These are phyloP conservation scores for Elanus axillaris DNA, from an alignment of 2,113 vertebrate species.

Conservation along the genomic window DNA sequence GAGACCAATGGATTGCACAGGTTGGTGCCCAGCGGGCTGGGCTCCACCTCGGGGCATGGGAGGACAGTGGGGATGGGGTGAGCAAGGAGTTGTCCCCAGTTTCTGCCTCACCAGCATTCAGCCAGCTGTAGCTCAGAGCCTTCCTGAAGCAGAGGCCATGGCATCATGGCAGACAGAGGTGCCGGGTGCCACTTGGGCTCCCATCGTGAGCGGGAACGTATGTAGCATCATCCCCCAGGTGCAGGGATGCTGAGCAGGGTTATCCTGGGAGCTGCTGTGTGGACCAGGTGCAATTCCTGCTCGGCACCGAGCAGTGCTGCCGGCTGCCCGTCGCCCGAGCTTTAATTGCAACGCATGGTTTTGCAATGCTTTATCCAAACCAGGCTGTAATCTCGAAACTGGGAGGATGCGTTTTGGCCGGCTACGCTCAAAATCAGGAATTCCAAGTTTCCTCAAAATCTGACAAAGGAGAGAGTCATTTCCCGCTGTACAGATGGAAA, in stretches of 20 bases:
- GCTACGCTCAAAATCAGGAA: conserved; percentile 33
- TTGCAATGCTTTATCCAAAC: conserved; percentile 24
- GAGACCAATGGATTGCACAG: background rate
- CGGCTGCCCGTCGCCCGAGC: background rate
- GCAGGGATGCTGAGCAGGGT: background rate
- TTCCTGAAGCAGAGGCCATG: background rate
- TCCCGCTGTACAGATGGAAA: conserved; percentile 62
- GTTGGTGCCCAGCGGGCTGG: background rate
- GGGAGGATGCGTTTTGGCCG: conserved; percentile 11
- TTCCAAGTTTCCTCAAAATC: conserved; percentile 60
- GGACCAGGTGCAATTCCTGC: conserved; percentile 38
- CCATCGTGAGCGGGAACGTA: fast-evolving
- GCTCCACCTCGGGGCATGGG: fast-evolving
- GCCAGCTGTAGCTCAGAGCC: background rate
- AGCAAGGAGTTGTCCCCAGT: fast-evolving
- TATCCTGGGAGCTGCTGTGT: background rate
- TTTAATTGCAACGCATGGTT: background rate
- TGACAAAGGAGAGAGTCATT: conserved; percentile 50
- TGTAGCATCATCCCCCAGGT: fast-evolving
- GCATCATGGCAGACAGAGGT: fast-evolving
- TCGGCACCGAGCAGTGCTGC: background rate
- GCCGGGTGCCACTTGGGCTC: background rate
- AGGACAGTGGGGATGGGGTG: background rate
- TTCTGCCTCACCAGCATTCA: background rate
- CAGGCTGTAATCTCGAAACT: background rate